Evolutionary conservation across 2,888 invertebrate genomes (phyloP).

Genomic region (Sphecodes monilicornis): DNA sequence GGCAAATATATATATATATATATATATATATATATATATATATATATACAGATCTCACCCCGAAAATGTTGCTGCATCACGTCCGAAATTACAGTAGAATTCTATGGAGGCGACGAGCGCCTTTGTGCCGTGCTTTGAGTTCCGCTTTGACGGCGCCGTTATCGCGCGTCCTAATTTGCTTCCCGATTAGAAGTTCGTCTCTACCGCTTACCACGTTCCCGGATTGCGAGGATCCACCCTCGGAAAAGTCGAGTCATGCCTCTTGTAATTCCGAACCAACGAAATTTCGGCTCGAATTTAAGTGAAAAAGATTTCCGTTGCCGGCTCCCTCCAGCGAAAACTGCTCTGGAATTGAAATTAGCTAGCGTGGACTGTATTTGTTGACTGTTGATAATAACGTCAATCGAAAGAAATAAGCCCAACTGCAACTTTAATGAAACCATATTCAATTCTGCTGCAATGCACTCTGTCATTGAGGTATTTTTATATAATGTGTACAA

Average conservation of each 20-base stretch:
- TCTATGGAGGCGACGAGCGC: constrained; percentile 48
- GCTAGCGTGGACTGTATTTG: background rate
- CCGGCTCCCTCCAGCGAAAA: background rate
- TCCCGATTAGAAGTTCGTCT: constrained; percentile 61
- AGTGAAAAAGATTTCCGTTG: background rate
- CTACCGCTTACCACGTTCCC: constrained; percentile 43
- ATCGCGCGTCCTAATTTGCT: constrained; percentile 74
- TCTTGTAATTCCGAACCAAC: constrained; percentile 1
- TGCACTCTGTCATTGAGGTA: no score
- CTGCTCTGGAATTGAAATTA: background rate
- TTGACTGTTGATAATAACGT: no score
- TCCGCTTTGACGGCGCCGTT: constrained; percentile 71
- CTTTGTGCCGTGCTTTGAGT: constrained; percentile 69
- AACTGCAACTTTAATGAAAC: background rate
- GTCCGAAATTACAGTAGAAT: constrained; percentile 76
- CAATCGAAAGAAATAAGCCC: background rate
- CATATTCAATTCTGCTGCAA: background rate
- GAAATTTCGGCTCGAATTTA: background rate
- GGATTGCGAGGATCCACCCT: constrained; percentile 36
- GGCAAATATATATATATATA: constrained; percentile 46
- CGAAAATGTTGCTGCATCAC: constrained; percentile 76
- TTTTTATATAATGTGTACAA: background rate
- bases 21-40: constrained; percentile 22
- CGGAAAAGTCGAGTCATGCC: constrained; percentile 22
- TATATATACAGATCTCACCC: constrained; percentile 43